Evolutionary conservation across 2,888 invertebrate genomes (phyloP).

Genomic region (Synergus japonicus): DNA sequence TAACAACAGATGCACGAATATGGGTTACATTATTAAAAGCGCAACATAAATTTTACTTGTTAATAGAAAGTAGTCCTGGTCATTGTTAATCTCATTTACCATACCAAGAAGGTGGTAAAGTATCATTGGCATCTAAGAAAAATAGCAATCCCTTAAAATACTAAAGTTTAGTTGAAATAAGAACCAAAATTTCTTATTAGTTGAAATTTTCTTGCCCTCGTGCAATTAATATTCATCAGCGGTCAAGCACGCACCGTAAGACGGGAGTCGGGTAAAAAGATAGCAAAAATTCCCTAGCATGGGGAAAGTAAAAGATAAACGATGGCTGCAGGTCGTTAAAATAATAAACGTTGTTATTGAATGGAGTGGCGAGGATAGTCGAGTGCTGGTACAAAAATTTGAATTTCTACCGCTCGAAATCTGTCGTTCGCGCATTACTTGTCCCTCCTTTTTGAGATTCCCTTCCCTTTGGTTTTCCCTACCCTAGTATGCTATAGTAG

Average conservation of each 20-base stretch:
- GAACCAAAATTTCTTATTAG: constrained; percentile 4
- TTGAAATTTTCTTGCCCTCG: neutral
- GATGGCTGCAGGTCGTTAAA: constrained; percentile 63
- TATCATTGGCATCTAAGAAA: neutral
- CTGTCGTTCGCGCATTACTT: constrained; percentile 60
- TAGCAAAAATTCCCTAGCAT: constrained; percentile 2
- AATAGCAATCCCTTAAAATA: neutral
- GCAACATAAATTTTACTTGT: neutral
- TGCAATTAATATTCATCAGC: neutral
- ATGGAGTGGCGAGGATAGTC: constrained; percentile 57
- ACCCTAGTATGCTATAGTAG: constrained; percentile 49
- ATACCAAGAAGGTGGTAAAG: too few relatives aligned
- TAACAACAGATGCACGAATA: neutral
- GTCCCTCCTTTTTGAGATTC: constrained; percentile 43
- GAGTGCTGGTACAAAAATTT: constrained; percentile 62
- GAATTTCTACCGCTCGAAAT: constrained; percentile 67
- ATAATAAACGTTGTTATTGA: constrained; percentile 73
- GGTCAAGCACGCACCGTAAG: neutral
- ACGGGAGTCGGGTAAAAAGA: constrained; percentile 7
- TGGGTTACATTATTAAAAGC: neutral
- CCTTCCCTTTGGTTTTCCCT: constrained; percentile 49
- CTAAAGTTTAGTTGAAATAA: neutral
- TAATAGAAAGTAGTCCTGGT: neutral
- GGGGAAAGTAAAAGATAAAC: constrained; percentile 23
- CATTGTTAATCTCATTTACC: too few relatives aligned